phyloP scores from a whole-genome alignment of 2,888 invertebrate species.

The Clostera curtula region DNA sequence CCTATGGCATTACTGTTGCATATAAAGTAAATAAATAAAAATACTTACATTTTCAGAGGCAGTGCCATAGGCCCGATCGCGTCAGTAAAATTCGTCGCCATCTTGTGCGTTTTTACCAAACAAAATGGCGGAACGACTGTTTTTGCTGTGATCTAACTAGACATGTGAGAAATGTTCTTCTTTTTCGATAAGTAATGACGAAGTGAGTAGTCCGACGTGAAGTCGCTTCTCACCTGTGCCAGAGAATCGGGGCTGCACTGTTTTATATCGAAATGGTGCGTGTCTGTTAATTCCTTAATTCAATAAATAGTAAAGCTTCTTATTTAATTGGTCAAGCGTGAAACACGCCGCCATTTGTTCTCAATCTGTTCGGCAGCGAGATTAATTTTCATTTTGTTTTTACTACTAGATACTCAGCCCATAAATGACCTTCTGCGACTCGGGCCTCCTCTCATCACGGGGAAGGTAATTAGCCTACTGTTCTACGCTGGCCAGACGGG shows the following conservation, averaged over 20 bases:
- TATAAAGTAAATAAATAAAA: conserved; percentile 7
- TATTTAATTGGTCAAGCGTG: conserved; percentile 63
- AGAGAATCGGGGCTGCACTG: conserved; percentile 17
- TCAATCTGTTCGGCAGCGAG: conserved; percentile 45
- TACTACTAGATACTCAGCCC: neutral
- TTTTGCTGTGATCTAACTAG: conserved; percentile 21
- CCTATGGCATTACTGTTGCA: neutral
- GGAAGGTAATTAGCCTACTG: too few relatives aligned
- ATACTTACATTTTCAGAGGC: conserved; percentile 63
- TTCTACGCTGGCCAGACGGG: too few relatives aligned
- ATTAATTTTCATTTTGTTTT: conserved; percentile 20
- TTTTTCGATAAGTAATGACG: conserved; percentile 37
- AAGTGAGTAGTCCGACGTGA: conserved; percentile 73
- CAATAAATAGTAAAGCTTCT: conserved; percentile 71
- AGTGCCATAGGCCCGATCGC: conserved; percentile 58
- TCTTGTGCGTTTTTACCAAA: conserved; percentile 40
- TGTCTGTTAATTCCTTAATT: conserved; percentile 73
- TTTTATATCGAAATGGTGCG: conserved; percentile 67
- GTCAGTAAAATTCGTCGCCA: conserved; percentile 57
- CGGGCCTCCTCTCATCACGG: too few relatives aligned
- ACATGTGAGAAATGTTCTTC: conserved; percentile 31
- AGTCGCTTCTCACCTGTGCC: conserved; percentile 73
- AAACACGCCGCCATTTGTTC: conserved; percentile 46
- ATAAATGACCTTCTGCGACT: too few relatives aligned
- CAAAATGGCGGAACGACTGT: conserved; percentile 40